Base-by-base conservation (phyloP, 2,888 invertebrate genomes). In the Heliothis peltigera region DNA sequence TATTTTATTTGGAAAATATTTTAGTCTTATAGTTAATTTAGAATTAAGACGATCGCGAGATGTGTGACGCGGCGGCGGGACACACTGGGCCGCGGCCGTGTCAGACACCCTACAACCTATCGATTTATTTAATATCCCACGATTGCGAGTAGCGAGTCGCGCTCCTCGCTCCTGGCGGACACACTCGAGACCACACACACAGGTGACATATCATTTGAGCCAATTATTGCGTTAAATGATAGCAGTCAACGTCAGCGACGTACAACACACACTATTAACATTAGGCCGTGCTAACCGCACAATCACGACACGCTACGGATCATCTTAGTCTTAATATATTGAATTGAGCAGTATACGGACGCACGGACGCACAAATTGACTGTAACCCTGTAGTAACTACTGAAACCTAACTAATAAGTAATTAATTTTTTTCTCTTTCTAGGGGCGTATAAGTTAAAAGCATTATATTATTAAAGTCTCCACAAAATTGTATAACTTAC, bases 351-450 rank as follows among this genome's bases (percentile, higher is more conserved):
- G 90, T 90, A 88, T 87, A 87, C 86, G 84, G 91, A 91, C 91
- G 92, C 91, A 92, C 91, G 93, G 92, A 93, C 91, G 92, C 91
- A 92, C 92, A 91, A 89, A 92, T 91, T 90, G 87, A 91, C 91
- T 88, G 88, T 87, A 89, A 91, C 92, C 91, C 92, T 92, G 93
- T 90, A 86, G 84, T 89, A 86, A 86, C 91, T 93, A 92, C 91
- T 86, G 90, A 91, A 88, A 85, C 89, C 91, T 92, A 89, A 88
- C 87, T 90, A 89, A 87, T 87, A 86, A 89, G 87, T 87, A 86
- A 87, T 88, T 84, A 85, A 85, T 87, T 84, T 77, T 59, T 83
- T 88, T 87, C 83, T 88, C 84, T 80, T 73, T 85, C 90, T 91
- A 91, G 89, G 91, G 92, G 92, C 92, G 86, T 91, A 91, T 89